These are phyloP conservation scores for Paradoxurus hermaphroditus DNA, from an alignment of 2,113 vertebrate genomes.

Conservation along the genomic window DNA sequence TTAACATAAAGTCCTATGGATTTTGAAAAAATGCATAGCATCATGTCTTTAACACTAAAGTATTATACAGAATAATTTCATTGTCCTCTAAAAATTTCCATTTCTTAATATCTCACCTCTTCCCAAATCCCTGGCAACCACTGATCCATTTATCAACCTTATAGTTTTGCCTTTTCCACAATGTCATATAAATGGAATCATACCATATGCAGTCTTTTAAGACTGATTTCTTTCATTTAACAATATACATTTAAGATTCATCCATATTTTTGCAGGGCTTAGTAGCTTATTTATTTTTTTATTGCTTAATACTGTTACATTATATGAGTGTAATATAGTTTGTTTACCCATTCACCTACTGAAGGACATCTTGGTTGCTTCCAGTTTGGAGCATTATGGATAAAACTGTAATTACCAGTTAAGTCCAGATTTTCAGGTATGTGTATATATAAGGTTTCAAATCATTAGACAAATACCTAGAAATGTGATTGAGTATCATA, in stretches of 20 bases:
- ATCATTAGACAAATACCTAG: not conserved
- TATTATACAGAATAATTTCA: not conserved
- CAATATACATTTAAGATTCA: not conserved
- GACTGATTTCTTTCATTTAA: not conserved
- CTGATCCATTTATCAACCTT: not conserved
- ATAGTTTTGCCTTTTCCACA: not conserved
- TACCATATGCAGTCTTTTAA: not conserved
- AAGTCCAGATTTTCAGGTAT: not conserved
- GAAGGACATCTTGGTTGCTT: not conserved
- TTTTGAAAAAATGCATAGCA: not conserved
- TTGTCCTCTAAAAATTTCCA: not conserved
- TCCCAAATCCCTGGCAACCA: not conserved
- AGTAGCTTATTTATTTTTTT: not conserved
- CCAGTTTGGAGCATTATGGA: not conserved
- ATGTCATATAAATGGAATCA: not conserved
- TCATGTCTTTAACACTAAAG: not conserved
- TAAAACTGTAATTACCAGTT: not conserved
- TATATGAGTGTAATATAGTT: not conserved
- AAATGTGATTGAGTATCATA: not conserved
- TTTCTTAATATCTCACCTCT: not conserved
- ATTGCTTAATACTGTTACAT: not conserved
- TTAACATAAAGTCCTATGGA: not conserved
- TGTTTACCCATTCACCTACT: not conserved
- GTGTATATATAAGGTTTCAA: not conserved
- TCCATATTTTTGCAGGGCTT: not conserved